phyloP scores from a whole-genome alignment of 1,140 invertebrate genomes.

The Eueides isabella region DNA sequence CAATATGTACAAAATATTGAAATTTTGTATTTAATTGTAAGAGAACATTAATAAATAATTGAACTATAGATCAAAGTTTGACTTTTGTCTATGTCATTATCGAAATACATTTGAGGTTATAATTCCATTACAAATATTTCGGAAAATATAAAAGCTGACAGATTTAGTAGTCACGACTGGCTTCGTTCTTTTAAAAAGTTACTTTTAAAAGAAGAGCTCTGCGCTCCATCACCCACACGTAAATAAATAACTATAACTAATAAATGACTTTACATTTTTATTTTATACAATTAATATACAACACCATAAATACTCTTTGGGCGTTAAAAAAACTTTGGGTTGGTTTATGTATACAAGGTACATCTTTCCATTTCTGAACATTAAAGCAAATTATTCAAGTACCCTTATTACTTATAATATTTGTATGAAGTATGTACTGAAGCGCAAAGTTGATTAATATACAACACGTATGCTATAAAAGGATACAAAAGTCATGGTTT shows the following conservation, averaged over 20 bases:
- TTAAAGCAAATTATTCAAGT: slow-evolving; percentile 6
- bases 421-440: slow-evolving; percentile 27
- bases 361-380: slow-evolving; percentile 13
- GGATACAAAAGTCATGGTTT: slow-evolving; percentile 43
- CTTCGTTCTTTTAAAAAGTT: slow-evolving; percentile 74
- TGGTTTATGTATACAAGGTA: slow-evolving; percentile 30
- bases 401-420: slow-evolving; percentile 2
- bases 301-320: slow-evolving; percentile 77
- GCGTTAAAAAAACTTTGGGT: slow-evolving; percentile 74
- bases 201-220: slow-evolving; percentile 76
- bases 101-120: slow-evolving; percentile 17
- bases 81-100: slow-evolving; percentile 64
- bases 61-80: slow-evolving; percentile 61
- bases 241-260: slow-evolving; percentile 79
- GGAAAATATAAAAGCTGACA: not conserved
- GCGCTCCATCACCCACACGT: slow-evolving; percentile 48
- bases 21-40: slow-evolving; percentile 57
- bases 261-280: slow-evolving; percentile 77
- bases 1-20: slow-evolving; percentile 66
- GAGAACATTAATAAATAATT: slow-evolving; percentile 30
- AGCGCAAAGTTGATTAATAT: slow-evolving; percentile 22
- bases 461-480: slow-evolving; percentile 37
- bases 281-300: slow-evolving; percentile 80
- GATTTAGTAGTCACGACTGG: slow-evolving; percentile 48
- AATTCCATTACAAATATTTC: not conserved